Evolutionary conservation across 2,797 vertebrate genomes (phyloP).

Genomic region (Chelidonichthys spinosus): DNA sequence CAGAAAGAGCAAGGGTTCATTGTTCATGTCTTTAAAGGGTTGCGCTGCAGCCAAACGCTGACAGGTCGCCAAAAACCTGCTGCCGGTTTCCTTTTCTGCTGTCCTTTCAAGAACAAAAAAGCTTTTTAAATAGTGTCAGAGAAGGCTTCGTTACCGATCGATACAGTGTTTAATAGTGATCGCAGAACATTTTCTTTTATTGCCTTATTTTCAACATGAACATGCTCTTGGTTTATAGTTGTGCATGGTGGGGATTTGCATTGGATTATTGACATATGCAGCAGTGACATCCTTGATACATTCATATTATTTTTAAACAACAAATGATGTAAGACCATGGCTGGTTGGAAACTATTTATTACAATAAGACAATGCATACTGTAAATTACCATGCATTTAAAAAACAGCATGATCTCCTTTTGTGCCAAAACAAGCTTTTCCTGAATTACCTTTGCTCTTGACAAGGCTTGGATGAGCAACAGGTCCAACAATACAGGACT

Average conservation of each 20-base stretch:
- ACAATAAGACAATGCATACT: background rate
- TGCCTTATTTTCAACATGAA: background rate
- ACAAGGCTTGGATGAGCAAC: too few relatives aligned
- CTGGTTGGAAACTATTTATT: background rate
- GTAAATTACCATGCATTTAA: too few relatives aligned
- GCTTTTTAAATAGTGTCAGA: constrained; percentile 9
- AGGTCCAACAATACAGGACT: too few relatives aligned
- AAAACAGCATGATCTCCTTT: too few relatives aligned
- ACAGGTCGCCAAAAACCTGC: constrained; percentile 40
- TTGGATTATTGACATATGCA: background rate
- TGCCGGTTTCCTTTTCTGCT: background rate
- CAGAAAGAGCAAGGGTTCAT: constrained; percentile 38
- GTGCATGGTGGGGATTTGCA: background rate
- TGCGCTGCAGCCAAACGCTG: constrained; percentile 40
- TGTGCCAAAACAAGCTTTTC: too few relatives aligned
- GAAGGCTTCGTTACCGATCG: constrained; percentile 21
- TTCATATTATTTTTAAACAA: background rate
- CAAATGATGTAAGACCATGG: background rate
- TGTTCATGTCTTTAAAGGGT: constrained; percentile 53
- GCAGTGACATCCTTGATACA: background rate
- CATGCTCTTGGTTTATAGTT: background rate
- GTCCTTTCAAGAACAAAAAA: constrained; percentile 24
- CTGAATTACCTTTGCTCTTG: too few relatives aligned
- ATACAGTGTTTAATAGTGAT: constrained; percentile 18
- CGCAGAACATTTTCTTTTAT: constrained; percentile 11